Evolutionary conservation across 2,888 invertebrate genomes (phyloP).

Genomic region (Liopterus haemorrhoidalis): DNA sequence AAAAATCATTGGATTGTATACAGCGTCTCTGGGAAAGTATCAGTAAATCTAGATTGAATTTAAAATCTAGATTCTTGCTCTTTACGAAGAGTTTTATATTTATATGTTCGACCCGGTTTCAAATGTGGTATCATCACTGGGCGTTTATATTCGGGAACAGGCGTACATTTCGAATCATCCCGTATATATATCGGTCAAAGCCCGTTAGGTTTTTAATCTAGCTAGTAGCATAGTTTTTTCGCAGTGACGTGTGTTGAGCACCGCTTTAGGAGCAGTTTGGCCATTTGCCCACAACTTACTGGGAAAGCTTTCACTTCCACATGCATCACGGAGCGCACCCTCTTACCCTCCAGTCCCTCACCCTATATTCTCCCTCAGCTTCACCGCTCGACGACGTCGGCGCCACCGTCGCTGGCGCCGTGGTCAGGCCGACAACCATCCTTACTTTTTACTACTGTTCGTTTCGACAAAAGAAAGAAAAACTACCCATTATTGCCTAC

Average conservation of each 20-base stretch:
- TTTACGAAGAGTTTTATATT: no score
- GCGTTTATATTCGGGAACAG: no score
- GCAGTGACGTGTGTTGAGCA: slow-evolving; percentile 30
- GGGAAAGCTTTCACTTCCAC: slow-evolving; percentile 40
- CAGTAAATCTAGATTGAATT: no score
- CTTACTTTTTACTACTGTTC: slow-evolving; percentile 45
- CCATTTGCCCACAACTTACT: slow-evolving; percentile 40
- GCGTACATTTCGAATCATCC: no score
- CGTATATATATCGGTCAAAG: slow-evolving; percentile 36
- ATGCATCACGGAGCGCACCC: slow-evolving; percentile 29
- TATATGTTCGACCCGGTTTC: no score
- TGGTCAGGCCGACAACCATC: slow-evolving; percentile 41
- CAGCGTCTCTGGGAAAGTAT: no score
- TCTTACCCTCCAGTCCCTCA: slow-evolving; percentile 24
- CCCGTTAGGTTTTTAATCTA: slow-evolving; percentile 38
- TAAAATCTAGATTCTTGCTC: no score
- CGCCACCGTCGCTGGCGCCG: slow-evolving; percentile 39
- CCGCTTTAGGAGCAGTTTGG: slow-evolving; percentile 37
- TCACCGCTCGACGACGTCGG: slow-evolving; percentile 19
- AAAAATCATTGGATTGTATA: no score
- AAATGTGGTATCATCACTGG: no score
- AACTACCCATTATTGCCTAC: slow-evolving; percentile 48
- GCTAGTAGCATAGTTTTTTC: slow-evolving; percentile 29
- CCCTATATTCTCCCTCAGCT: slow-evolving; percentile 12
- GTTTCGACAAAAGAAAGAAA: slow-evolving; percentile 44